A percentile compares a stretch with the other conserved stretches of the same genome.
Conservation (phyloP, 2,888 invertebrate genomes). For the Dione vanillae region DNA sequence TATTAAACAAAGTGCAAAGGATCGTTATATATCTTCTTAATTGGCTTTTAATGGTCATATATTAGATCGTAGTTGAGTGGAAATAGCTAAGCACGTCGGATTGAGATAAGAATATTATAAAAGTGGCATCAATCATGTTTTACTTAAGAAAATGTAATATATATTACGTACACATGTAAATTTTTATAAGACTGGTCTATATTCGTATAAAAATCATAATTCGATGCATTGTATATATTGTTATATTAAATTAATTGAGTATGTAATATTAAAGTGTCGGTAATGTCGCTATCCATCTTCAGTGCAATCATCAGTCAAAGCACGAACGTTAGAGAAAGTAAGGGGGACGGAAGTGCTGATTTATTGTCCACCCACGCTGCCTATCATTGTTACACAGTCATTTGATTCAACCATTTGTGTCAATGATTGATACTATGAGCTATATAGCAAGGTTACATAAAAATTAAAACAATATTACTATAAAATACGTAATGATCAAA, state of each 20-base stretch:
- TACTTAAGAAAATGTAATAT: background rate
- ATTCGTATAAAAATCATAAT: background rate
- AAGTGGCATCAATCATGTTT: background rate
- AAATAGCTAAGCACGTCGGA: slow-evolving; percentile 53
- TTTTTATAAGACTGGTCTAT: too few species aligned
- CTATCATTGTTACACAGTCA: slow-evolving; percentile 31
- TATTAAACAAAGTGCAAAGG: background rate
- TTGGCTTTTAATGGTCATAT: slow-evolving; percentile 37
- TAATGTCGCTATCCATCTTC: slow-evolving; percentile 55
- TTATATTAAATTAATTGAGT: slow-evolving; percentile 6
- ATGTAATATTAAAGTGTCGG: background rate
- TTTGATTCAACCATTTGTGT: slow-evolving; percentile 16
- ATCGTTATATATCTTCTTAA: slow-evolving; percentile 28
- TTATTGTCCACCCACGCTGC: slow-evolving; percentile 43
- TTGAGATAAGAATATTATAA: slow-evolving; percentile 1
- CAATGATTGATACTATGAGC: background rate
- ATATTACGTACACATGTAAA: background rate
- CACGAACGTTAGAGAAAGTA: slow-evolving; percentile 57
- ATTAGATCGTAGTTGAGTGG: slow-evolving; percentile 42
- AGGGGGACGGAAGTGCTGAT: slow-evolving; percentile 48
- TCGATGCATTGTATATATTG: background rate
- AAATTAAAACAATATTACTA: too few species aligned
- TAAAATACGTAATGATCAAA: background rate
- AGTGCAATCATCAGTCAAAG: slow-evolving; percentile 57
- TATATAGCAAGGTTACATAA: too few species aligned